Conservation (phyloP, 2,797 vertebrate species). For the Chaetodon trifasciatus region DNA sequence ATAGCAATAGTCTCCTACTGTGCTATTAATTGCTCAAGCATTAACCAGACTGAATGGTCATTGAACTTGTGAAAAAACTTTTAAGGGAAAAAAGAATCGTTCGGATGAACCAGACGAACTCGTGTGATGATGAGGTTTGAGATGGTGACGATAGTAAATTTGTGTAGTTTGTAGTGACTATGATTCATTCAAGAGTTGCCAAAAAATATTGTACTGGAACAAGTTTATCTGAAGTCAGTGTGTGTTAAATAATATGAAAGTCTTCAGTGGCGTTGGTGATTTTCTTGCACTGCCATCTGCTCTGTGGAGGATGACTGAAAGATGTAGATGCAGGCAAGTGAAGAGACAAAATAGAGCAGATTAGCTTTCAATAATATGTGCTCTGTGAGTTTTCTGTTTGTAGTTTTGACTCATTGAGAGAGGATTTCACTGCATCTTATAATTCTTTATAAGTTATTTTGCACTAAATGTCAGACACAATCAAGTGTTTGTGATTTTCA, state of each 20-base stretch:
- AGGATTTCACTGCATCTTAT: slow-evolving; percentile 64
- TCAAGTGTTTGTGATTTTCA: slow-evolving; percentile 78
- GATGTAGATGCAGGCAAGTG: slow-evolving; percentile 18
- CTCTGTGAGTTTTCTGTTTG: slow-evolving; percentile 58
- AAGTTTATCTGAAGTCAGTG: slow-evolving; percentile 51
- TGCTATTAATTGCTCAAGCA: slow-evolving; percentile 40
- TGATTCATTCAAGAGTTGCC: slow-evolving; percentile 81
- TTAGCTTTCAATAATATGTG: slow-evolving; percentile 27
- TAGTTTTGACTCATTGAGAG: slow-evolving; percentile 61
- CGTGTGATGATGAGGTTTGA: slow-evolving; percentile 33
- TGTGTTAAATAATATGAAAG: slow-evolving; percentile 57
- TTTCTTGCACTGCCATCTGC: slow-evolving; percentile 35
- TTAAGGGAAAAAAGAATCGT: slow-evolving; percentile 40
- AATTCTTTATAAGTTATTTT: slow-evolving; percentile 75
- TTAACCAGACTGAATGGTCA: slow-evolving; percentile 30
- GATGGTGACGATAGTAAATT: slow-evolving; percentile 47
- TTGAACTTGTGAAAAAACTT: slow-evolving; percentile 39
- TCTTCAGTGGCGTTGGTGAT: slow-evolving; percentile 44
- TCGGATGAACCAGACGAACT: slow-evolving; percentile 62
- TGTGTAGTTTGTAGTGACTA: slow-evolving; percentile 66
- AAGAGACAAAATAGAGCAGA: slow-evolving; percentile 35
- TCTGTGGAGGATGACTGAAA: slow-evolving; percentile 3
- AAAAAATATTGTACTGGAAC: slow-evolving; percentile 75
- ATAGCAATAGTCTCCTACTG: slow-evolving; percentile 71
- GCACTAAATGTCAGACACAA: slow-evolving; percentile 85